A percentile compares a stretch with the other conserved stretches of the same genome.
Evolutionary conservation across 2,797 vertebrate genomes (phyloP).

Genomic region (Gadopsis marmoratus): DNA sequence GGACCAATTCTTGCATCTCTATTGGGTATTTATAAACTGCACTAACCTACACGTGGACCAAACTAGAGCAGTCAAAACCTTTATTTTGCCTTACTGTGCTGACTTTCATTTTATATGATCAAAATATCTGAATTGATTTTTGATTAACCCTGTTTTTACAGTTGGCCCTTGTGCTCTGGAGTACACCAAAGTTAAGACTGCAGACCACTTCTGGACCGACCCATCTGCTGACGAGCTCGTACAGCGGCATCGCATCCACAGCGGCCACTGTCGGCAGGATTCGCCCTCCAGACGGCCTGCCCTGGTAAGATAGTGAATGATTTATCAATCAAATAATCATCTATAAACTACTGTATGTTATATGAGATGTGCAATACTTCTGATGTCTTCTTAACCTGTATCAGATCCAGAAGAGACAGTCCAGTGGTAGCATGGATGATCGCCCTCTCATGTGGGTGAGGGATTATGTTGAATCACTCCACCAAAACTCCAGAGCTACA

Average conservation of each 20-base stretch:
- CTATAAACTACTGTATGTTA: not conserved
- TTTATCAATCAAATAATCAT: not conserved
- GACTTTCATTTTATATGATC: not conserved
- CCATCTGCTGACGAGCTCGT: constrained; percentile 97
- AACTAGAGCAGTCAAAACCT: not conserved
- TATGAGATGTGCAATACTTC: not conserved
- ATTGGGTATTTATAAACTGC: constrained; percentile 85
- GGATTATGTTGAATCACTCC: constrained; percentile 96
- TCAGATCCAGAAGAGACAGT: constrained; percentile 98
- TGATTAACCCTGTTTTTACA: constrained; percentile 62
- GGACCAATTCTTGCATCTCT: constrained; percentile 98
- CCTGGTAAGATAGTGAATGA: constrained; percentile 76
- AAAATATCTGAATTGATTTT: not conserved
- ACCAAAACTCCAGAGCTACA: constrained; percentile 96
- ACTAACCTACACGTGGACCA: not conserved
- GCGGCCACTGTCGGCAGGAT: constrained; percentile 94
- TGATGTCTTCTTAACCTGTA: constrained; percentile 10
- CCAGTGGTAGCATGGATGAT: constrained; percentile 97
- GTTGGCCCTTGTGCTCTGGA: constrained; percentile 98
- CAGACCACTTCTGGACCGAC: constrained; percentile 99
- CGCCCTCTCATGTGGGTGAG: constrained; percentile 91
- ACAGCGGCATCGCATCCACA: constrained; percentile 97
- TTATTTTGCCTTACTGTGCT: not conserved
- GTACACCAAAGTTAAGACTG: constrained; percentile 98
- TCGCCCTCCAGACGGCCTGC: constrained; percentile 97